Percentiles rank a stretch among this genome's conserved stretches.
Conservation (phyloP, 2,888 invertebrate species). For the Pollenia griseotomentosa region DNA sequence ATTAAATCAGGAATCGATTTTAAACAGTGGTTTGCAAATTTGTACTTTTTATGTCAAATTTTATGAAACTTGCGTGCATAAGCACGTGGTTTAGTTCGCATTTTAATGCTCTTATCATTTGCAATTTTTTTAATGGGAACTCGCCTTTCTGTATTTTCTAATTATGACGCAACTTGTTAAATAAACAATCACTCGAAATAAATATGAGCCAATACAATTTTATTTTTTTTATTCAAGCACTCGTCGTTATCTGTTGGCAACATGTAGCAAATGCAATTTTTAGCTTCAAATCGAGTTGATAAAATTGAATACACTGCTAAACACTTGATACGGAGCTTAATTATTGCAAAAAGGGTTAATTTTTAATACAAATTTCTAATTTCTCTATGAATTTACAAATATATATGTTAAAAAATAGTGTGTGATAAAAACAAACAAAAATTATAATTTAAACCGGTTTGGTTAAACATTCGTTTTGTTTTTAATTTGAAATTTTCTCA, state of each 20-base stretch:
- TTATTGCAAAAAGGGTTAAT: slow-evolving; percentile 5
- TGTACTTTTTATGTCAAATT: too few species aligned
- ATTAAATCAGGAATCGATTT: too few species aligned
- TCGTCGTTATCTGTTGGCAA: slow-evolving; percentile 4
- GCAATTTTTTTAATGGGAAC: neutral
- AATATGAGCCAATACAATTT: neutral
- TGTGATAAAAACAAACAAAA: neutral
- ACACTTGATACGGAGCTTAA: slow-evolving; percentile 15
- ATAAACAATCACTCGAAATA: neutral
- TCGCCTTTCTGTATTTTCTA: slow-evolving; percentile 7
- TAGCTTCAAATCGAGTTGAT: slow-evolving; percentile 1
- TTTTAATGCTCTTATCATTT: too few species aligned
- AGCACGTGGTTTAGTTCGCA: too few species aligned
- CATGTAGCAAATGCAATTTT: neutral
- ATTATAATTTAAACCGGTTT: neutral
- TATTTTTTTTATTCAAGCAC: neutral
- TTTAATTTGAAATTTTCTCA: neutral
- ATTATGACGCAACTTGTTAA: slow-evolving; percentile 9
- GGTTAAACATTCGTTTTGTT: neutral
- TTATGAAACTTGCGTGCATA: too few species aligned
- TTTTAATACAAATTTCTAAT: neutral
- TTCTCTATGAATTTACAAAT: slow-evolving; percentile 2
- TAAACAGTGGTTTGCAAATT: too few species aligned
- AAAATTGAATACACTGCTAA: slow-evolving; percentile 8
- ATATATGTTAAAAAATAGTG: neutral